phyloP scores from a whole-genome alignment of 1,140 invertebrate genomes.

The Neoseiulus cucumeris region DNA sequence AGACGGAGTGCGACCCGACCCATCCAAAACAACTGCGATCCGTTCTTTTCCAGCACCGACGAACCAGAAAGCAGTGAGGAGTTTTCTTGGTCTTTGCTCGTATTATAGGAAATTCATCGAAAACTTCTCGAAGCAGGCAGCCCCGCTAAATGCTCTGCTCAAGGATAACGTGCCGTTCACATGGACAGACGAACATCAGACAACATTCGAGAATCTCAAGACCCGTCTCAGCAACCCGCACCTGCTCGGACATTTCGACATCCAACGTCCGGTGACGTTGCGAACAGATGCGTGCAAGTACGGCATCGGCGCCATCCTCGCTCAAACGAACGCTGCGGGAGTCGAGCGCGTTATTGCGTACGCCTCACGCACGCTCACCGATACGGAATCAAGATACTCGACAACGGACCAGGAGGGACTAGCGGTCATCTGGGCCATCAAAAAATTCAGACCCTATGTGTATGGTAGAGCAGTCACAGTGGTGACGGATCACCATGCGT shows the following conservation, averaged over 20 bases:
- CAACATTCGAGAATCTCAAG: neutral
- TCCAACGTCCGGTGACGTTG: neutral
- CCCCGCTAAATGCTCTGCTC: conserved; percentile 23
- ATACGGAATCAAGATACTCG: too few relatives aligned
- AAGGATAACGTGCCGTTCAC: conserved; percentile 12
- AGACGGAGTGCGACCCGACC: conserved; percentile 24
- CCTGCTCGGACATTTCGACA: neutral
- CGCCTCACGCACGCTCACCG: conserved; percentile 15
- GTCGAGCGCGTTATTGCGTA: conserved; percentile 22
- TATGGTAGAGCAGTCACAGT: conserved; percentile 11
- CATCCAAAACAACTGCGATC: too few relatives aligned
- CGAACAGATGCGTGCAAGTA: neutral
- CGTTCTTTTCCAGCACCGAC: too few relatives aligned
- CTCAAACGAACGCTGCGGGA: neutral
- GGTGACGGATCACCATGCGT: too few relatives aligned
- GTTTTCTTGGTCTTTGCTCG: too few relatives aligned
- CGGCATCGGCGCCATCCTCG: neutral
- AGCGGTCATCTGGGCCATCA: conserved; percentile 27
- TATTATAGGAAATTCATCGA: conserved; percentile 29
- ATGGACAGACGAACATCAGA: conserved; percentile 12
- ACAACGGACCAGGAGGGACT: conserved; percentile 26
- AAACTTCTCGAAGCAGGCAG: conserved; percentile 23
- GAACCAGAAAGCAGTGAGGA: too few relatives aligned
- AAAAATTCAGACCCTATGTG: conserved; percentile 29
- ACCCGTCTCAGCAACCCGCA: neutral